Base-by-base conservation (phyloP, 2,888 invertebrate species). In the Nematopogon swammerdamellus region DNA sequence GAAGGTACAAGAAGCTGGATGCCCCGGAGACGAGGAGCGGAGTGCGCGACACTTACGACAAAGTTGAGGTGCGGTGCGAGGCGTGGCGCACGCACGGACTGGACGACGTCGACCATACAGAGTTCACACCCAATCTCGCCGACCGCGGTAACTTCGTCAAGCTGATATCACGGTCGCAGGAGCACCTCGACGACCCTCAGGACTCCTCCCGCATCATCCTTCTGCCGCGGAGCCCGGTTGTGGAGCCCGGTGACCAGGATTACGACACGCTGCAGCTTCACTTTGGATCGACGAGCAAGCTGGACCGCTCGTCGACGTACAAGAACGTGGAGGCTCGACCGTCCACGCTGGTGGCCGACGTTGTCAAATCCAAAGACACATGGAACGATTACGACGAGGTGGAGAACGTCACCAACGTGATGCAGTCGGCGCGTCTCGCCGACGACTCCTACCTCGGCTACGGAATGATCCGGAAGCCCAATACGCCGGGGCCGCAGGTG, bases 71-170 rank as follows among this genome's bases (percentile, higher is more conserved):
- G 5, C 81, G 90, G 53, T 87, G 82, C 59, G 88, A 92, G 59
- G 92, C 92, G 8, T 92, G 92, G 92, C 86, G 85, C 63, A 91
- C 91, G 1, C 76, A 90, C 53, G 92, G 92, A 1, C 81, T 90
- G 18, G 85, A 86, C 61, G 86, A 87, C 48, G 83, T 90, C 10
- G 84, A 85, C 53, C 91, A 91, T 60, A 85, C 83, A 0, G 91
- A 91, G 63, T 77, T 73, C 53, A 72, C 72, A 48, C 77, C 76
- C 2, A 76, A 77, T 57, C 64, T 76, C 54, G 71, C 65, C 49
- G 77, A 80, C 45, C 77, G 67, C 59, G 75, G 77, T 16, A 71
- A 77, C 53, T 74, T 74, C 54, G 69, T 79, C 54, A 80, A 80
- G 58, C 63, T 80, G 2, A 80, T 80, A 61, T 80, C 80, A 30